Evolutionary conservation across 1,140 invertebrate genomes (phyloP), one percentile per base, ranked within the genome.

Genomic region (Drosophila albomicans): DNA sequence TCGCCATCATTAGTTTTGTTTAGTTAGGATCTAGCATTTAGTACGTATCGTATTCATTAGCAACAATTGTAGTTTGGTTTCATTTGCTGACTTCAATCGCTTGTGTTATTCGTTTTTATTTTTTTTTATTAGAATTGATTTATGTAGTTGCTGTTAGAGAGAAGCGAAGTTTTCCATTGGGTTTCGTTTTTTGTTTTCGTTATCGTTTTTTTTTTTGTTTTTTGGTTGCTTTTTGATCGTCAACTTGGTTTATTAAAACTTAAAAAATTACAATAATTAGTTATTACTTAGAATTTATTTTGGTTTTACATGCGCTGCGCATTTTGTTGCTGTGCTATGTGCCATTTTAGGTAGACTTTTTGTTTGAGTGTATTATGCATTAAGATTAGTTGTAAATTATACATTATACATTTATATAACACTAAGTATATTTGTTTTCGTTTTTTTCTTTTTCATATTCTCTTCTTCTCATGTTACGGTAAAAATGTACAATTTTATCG

Each of bases 251-350:
- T 88, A 84, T 84, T 89, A 89, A 89, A 89, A 89, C 86, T 89
- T 89, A 89, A 89, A 81, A 87, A 48, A 52, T 88, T 86, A 88
- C 84, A 86, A 79, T 88, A 75, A 69, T 80, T 89, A 75, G 80
- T 89, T 81, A 81, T 79, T 89, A 81, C 86, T 89, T 89, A 89
- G 45, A 81, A 78, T 66, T 81, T 85, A 89, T 85, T 89, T 89
- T 89, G 85, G 85, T 89, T 89, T 89, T 89, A 89, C 85, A 89
- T 89, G 85, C 85, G 81, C 85, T 89, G 78, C 85, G 85, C 85
- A 89, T 88, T 76, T 80, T 65, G 56, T 65, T 79, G 63, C 69
- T 79, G 72, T 78, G 65, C 61, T 72, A 20, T 79, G 59, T 79
- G 74, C 59, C 59, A 61, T 68, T 72, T 65, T 84, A 87, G 84